phyloP scores from a whole-genome alignment of 1,140 invertebrate species.

The Hermatobates lingyangjiaoensis region DNA sequence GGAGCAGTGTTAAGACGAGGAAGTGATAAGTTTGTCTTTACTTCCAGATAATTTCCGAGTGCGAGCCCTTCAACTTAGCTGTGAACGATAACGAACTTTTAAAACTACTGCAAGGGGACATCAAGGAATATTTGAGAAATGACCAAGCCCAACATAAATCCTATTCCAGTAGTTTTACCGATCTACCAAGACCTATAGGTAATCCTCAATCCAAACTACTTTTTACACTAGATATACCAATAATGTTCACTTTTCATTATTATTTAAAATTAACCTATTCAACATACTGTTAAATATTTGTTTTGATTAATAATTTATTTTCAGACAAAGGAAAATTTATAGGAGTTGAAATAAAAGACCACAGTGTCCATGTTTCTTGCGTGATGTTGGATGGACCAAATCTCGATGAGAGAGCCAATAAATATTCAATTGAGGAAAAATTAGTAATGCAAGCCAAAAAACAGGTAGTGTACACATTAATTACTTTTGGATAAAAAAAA shows the following conservation, averaged over 20 bases:
- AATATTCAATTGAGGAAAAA: no score
- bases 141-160: background rate
- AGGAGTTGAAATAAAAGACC: background rate
- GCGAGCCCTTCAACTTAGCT: background rate
- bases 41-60: background rate
- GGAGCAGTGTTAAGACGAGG: no score
- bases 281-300: no score
- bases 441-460: no score
- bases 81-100: background rate
- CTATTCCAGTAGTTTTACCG: background rate
- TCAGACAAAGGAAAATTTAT: background rate
- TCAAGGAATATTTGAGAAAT: background rate
- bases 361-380: background rate
- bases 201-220: no score
- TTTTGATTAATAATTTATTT: no score
- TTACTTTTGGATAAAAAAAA: no score
- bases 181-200: background rate
- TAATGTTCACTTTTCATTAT: no score
- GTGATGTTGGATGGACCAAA: background rate
- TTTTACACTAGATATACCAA: no score
- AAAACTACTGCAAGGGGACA: background rate
- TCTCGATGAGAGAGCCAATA: background rate
- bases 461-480: no score
- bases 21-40: no score
- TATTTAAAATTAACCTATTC: no score